Conservation (phyloP, 2,888 invertebrate species). For the Cheilosia pagana region DNA sequence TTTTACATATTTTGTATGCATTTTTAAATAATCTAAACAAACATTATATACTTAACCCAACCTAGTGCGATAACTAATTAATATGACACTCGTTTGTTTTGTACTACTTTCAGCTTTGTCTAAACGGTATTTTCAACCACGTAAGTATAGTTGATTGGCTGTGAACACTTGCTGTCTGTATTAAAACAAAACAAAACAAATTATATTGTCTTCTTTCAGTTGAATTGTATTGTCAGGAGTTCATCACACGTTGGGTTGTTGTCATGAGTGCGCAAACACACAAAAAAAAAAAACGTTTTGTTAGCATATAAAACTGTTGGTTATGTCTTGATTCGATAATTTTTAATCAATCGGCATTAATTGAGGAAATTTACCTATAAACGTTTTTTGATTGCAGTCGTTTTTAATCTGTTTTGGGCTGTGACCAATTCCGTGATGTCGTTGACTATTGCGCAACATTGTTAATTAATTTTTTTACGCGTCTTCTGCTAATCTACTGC, state of each 20-base stretch:
- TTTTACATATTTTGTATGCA: constrained; percentile 5
- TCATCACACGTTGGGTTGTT: not conserved
- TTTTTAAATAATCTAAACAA: constrained; percentile 1
- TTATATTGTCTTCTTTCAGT: constrained; percentile 40
- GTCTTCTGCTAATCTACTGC: no score
- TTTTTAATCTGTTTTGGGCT: not conserved
- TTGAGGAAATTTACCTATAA: not conserved
- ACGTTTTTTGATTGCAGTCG: not conserved
- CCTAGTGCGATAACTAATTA: constrained; percentile 16
- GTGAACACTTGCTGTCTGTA: constrained; percentile 7
- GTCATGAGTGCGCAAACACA: not conserved
- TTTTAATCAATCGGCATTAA: not conserved
- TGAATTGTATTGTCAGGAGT: not conserved
- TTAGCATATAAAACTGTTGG: not conserved
- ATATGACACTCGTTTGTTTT: constrained; percentile 41
- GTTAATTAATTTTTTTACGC: no score
- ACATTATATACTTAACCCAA: not conserved
- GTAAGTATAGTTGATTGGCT: constrained; percentile 49
- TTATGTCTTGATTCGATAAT: not conserved
- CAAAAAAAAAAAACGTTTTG: not conserved
- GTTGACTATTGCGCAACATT: no score
- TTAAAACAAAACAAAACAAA: not conserved
- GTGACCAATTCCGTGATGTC: not conserved
- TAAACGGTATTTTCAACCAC: constrained; percentile 66
- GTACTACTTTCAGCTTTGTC: constrained; percentile 71